Evolutionary conservation across 2,113 vertebrate species (phyloP).

Genomic region (Clarias magur): DNA sequence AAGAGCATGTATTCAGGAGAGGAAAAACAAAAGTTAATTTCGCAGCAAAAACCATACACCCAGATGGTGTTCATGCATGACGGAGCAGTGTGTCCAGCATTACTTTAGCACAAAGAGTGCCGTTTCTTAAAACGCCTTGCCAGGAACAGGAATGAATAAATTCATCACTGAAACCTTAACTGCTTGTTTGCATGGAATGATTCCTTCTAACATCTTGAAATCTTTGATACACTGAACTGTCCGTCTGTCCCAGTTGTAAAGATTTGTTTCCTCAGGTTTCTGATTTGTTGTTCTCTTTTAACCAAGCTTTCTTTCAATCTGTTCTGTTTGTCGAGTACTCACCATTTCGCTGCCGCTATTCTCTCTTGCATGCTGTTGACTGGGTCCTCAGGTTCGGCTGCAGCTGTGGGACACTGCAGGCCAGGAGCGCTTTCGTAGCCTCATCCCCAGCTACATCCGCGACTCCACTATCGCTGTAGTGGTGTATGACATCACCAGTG

Average conservation of each 20-base stretch:
- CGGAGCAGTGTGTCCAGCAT: conserved; percentile 45
- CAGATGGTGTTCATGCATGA: not conserved
- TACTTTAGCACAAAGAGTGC: conserved; percentile 56
- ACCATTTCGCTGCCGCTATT: conserved; percentile 64
- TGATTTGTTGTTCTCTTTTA: conserved; percentile 37
- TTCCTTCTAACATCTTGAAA: conserved; percentile 42
- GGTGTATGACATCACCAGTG: conserved; percentile 86
- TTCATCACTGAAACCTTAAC: conserved; percentile 11
- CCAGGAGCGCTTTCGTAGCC: conserved; percentile 83
- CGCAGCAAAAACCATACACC: not conserved
- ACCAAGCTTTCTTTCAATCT: conserved; percentile 40
- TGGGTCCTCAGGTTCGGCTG: conserved; percentile 76
- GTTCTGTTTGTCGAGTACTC: conserved; percentile 52
- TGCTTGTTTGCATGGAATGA: conserved; percentile 23
- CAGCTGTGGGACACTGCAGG: conserved; percentile 83
- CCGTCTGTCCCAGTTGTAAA: not conserved
- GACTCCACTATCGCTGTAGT: conserved; percentile 84
- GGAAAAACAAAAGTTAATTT: not conserved
- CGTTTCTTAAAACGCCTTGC: conserved; percentile 50
- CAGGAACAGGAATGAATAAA: conserved; percentile 47
- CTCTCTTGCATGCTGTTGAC: conserved; percentile 59
- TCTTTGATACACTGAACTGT: conserved; percentile 8
- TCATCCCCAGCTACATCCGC: conserved; percentile 84
- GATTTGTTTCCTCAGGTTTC: conserved; percentile 50
- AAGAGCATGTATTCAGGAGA: not conserved